Conservation (phyloP, 2,888 invertebrate species). For the Drosophila recens region DNA sequence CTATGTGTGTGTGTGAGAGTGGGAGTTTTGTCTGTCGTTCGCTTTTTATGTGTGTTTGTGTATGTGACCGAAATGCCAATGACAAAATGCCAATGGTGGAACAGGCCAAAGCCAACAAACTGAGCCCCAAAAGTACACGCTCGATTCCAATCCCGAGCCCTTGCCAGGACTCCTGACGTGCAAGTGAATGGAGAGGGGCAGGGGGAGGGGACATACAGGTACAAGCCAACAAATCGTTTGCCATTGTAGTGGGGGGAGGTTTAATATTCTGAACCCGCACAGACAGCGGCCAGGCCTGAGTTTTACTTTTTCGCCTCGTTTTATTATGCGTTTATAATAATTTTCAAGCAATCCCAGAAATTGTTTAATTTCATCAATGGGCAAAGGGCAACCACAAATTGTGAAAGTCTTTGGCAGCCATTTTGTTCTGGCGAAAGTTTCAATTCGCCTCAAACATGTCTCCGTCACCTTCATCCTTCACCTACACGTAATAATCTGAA, state of each 20-base stretch:
- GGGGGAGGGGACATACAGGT: constrained; percentile 13
- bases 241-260: constrained; percentile 15
- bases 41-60: constrained; percentile 82
- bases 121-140: constrained; percentile 20
- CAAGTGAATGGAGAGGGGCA: not conserved
- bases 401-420: constrained; percentile 51
- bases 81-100: constrained; percentile 78
- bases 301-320: constrained; percentile 45
- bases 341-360: constrained; percentile 63
- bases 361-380: constrained; percentile 71
- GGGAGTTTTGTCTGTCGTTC: constrained; percentile 62
- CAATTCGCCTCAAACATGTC: constrained; percentile 9
- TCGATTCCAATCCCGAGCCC: constrained; percentile 9
- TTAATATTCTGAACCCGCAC: constrained; percentile 70
- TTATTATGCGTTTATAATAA: constrained; percentile 68
- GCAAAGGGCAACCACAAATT: constrained; percentile 31
- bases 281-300: constrained; percentile 46
- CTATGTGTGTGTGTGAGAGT: constrained; percentile 16
- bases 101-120: constrained; percentile 32
- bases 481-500: not conserved
- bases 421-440: constrained; percentile 45
- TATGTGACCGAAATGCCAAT: constrained; percentile 85
- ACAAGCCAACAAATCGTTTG: constrained; percentile 31
- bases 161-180: constrained; percentile 29
- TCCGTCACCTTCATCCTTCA: not conserved